phyloP scores from a whole-genome alignment of 2,113 vertebrate species.

The Pholis gunnellus region DNA sequence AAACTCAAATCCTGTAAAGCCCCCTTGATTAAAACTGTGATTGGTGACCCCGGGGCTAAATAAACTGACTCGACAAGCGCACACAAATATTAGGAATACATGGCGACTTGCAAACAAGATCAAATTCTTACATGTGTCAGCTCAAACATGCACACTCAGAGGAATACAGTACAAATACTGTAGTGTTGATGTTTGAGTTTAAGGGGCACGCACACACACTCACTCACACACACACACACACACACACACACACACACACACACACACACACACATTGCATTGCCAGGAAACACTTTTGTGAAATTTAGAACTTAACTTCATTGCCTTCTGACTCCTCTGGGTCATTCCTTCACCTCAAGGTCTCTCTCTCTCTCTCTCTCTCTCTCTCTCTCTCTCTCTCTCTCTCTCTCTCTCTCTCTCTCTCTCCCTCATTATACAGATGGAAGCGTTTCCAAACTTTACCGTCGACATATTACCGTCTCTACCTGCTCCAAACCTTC shows the following conservation, averaged over 20 bases:
- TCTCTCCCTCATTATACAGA: constrained; percentile 8
- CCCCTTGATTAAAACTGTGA: background rate
- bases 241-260: constrained; percentile 2
- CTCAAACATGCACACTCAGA: constrained; percentile 20
- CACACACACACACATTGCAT: constrained; percentile 6
- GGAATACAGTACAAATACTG: constrained; percentile 50
- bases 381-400: too few relatives aligned
- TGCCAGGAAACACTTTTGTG: constrained; percentile 74
- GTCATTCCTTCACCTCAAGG: constrained; percentile 59
- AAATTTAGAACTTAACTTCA: constrained; percentile 62
- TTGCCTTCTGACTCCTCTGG: constrained; percentile 52
- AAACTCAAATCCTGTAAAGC: too few relatives aligned
- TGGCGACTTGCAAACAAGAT: background rate
- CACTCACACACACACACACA: constrained; percentile 10
- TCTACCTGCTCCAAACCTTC: constrained; percentile 60
- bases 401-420: too few relatives aligned
- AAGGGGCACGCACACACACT: background rate
- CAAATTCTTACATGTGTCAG: constrained; percentile 2
- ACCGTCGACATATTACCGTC: constrained; percentile 47
- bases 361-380: constrained; percentile 11
- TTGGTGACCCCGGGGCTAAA: background rate
- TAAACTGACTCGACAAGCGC: background rate
- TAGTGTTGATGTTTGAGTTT: constrained; percentile 30
- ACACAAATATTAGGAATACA: constrained; percentile 1
- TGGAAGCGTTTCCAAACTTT: constrained; percentile 57